These are phyloP conservation scores for Cheilosia vernalis DNA, from an alignment of 2,888 invertebrate genomes.

Conservation along the genomic window DNA sequence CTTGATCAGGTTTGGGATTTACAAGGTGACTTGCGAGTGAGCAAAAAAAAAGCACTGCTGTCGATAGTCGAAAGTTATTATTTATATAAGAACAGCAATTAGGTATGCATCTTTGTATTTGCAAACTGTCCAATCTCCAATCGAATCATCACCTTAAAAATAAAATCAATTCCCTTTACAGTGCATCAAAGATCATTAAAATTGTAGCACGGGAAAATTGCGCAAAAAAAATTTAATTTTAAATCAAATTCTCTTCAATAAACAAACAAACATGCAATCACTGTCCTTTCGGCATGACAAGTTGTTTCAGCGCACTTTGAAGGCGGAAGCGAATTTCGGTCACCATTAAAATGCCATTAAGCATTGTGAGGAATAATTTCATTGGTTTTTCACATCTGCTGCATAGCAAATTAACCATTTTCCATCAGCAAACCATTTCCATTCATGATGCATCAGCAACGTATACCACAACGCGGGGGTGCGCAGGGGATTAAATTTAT, in stretches of 20 bases:
- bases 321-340: conserved; percentile 3
- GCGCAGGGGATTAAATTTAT: conserved; percentile 49
- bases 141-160: too few relatives aligned
- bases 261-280: conserved; percentile 40
- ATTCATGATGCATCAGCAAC: conserved; percentile 34
- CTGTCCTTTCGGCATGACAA: conserved; percentile 34
- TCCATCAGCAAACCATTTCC: conserved; percentile 51
- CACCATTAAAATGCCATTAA: conserved; percentile 56
- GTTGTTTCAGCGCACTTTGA: conserved; percentile 16
- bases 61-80: too few relatives aligned
- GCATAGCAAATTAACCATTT: conserved; percentile 69
- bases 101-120: too few relatives aligned
- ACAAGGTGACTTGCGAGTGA: too few relatives aligned
- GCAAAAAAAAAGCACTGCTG: too few relatives aligned
- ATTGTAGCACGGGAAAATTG: neutral
- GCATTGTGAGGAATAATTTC: conserved; percentile 55
- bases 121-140: too few relatives aligned
- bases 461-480: neutral
- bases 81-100: too few relatives aligned
- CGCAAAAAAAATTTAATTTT: conserved; percentile 32
- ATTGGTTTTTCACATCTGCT: conserved; percentile 61
- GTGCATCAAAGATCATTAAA: too few relatives aligned
- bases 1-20: too few relatives aligned
- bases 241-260: conserved; percentile 29
- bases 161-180: too few relatives aligned